Evolutionary conservation across 2,113 vertebrate species (phyloP).

Genomic region (Hiodon tergisus): DNA sequence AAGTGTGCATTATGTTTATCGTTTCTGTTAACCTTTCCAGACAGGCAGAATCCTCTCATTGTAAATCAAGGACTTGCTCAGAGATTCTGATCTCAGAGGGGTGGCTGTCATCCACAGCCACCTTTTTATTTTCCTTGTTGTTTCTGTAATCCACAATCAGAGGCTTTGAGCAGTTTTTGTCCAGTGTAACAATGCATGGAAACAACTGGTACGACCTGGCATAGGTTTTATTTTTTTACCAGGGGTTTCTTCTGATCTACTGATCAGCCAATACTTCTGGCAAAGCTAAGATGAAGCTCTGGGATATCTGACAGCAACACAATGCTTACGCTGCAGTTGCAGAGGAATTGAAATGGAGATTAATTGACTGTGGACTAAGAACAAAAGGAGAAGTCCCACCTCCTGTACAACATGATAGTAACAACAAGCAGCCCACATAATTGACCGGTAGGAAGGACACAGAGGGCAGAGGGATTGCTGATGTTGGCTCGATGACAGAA

Average conservation of each 20-base stretch:
- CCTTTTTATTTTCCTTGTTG: too few relatives aligned
- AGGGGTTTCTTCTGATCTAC: background rate
- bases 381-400: background rate
- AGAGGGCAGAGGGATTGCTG: slow-evolving; percentile 1
- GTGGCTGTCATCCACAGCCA: too few relatives aligned
- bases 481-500: slow-evolving; percentile 8
- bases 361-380: background rate
- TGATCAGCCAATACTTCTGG: background rate
- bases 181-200: too few relatives aligned
- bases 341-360: background rate
- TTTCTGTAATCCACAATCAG: too few relatives aligned
- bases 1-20: background rate
- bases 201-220: background rate
- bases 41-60: too few relatives aligned
- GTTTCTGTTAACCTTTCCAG: background rate
- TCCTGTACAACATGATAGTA: background rate
- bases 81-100: too few relatives aligned
- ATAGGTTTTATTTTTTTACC: background rate
- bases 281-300: background rate
- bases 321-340: background rate
- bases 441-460: slow-evolving; percentile 1
- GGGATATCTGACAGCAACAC: background rate
- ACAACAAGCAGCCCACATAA: background rate
- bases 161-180: too few relatives aligned
- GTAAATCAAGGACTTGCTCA: too few relatives aligned